phyloP scores from a whole-genome alignment of 2,888 invertebrate genomes.

The Caenorhabditis wallacei region DNA sequence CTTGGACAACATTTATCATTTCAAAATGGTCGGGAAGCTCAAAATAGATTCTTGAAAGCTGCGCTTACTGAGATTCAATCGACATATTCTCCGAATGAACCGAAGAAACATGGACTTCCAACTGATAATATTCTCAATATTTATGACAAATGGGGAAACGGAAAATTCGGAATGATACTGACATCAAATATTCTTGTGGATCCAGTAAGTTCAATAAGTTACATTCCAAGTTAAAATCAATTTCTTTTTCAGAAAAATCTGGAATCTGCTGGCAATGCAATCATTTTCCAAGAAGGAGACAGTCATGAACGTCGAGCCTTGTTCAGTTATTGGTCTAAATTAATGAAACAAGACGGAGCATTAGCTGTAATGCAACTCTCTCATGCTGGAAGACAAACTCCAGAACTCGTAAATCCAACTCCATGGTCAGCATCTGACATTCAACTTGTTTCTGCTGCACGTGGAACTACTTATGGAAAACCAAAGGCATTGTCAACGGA shows the following conservation, averaged over 20 bases:
- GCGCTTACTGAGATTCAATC: constrained; percentile 70
- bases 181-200: constrained; percentile 66
- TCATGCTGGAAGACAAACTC: constrained; percentile 76
- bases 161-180: constrained; percentile 74
- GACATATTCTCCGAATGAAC: constrained; percentile 52
- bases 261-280: constrained; percentile 74
- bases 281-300: constrained; percentile 72
- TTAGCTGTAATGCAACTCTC: constrained; percentile 72
- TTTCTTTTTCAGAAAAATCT: constrained; percentile 64
- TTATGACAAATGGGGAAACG: constrained; percentile 77
- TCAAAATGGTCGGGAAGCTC: constrained; percentile 45
- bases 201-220: constrained; percentile 49
- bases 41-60: constrained; percentile 71
- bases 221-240: background rate
- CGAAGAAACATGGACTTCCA: constrained; percentile 70
- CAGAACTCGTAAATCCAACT: constrained; percentile 59
- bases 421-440: constrained; percentile 76
- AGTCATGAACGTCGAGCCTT: constrained; percentile 50
- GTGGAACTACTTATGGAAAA: constrained; percentile 68
- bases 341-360: constrained; percentile 68
- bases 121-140: constrained; percentile 64
- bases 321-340: constrained; percentile 51
- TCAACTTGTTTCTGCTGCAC: constrained; percentile 52
- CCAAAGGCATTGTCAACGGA: constrained; percentile 72
- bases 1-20: constrained; percentile 63